Evolutionary conservation across 2,113 vertebrate genomes (phyloP).

Genomic region (Vulpes ferrilata): DNA sequence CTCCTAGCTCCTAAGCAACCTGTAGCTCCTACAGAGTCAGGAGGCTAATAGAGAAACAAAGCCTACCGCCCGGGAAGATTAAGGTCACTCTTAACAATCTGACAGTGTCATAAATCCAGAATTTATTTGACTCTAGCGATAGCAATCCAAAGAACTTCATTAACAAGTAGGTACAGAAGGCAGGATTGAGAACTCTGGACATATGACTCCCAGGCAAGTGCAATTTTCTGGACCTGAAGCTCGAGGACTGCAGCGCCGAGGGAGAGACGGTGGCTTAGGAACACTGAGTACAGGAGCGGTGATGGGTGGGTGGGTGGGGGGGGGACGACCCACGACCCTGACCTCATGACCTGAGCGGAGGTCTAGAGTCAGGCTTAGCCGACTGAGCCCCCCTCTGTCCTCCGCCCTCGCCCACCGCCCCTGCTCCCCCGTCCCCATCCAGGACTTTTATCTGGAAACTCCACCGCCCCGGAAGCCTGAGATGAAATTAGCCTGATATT

Average conservation of each 20-base stretch:
- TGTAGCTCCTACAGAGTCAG: background rate
- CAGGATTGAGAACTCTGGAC: background rate
- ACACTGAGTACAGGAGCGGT: background rate
- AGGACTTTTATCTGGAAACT: background rate
- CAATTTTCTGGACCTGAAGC: background rate
- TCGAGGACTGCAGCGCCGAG: background rate
- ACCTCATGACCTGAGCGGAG: background rate
- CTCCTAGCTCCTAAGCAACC: background rate
- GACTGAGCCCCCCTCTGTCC: background rate
- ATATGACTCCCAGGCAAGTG: background rate
- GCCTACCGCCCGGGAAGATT: background rate
- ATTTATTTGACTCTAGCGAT: background rate
- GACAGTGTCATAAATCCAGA: background rate
- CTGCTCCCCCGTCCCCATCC: too few species aligned
- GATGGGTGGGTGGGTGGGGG: background rate
- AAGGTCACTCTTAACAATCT: background rate
- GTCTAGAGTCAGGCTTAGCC: background rate
- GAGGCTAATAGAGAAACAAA: background rate
- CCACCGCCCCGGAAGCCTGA: background rate
- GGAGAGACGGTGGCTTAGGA: background rate
- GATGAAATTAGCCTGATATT: background rate
- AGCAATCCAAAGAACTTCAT: background rate
- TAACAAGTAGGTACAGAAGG: background rate
- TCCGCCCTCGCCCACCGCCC: accelerated
- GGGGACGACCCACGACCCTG: too few species aligned